Base-by-base conservation (phyloP, 2,888 invertebrate species). In the Antheraea yamamai region DNA sequence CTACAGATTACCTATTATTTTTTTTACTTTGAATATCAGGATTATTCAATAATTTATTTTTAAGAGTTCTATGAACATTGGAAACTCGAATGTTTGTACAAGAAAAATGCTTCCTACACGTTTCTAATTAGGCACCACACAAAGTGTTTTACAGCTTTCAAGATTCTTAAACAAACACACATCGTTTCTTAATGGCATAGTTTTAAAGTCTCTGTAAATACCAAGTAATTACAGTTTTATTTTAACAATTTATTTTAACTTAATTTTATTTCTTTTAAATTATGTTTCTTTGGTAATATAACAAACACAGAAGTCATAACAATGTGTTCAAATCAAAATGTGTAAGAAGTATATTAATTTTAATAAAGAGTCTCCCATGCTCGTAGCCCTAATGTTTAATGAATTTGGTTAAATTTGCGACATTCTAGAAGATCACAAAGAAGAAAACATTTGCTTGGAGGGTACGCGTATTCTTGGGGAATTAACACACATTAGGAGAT, bases 381-480 rank as follows among this genome's bases (percentile, higher is more conserved):
- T 70, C 70, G 39, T 70, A 70, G 70, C 3, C 10, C 39, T 51
- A 16, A 72, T 47, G 7, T 72, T 75, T 23, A 30, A 7, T 61
- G 55, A 61, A 64, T 61, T 47, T 4, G 26, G 4, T 55, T 10
- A 52, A 26, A 61, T 8, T 75, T 76, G 55, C 75, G 52, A 39
- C 76, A 75, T 72, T 55, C 76, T n/a, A 75, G 76, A 80, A 79
- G 73, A 85, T 79, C 83, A 74, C 75, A 80, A 85, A 84, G 78
- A 78, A 4, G 18, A 51, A 72, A 78, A 75, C 84, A 82, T 85
- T 47, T 84, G 96, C 97, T 97, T 96, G 97, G 96, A 97, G 98
- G 97, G 97, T 97, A 98, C 98, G 98, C 96, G 98, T 98, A 98
- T 98, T 98, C 98, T 98, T 98, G 97, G 98, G 98, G 97, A 98